These are phyloP conservation scores for Lethocerus indicus DNA, from an alignment of 1,140 invertebrate genomes.

Conservation along the genomic window DNA sequence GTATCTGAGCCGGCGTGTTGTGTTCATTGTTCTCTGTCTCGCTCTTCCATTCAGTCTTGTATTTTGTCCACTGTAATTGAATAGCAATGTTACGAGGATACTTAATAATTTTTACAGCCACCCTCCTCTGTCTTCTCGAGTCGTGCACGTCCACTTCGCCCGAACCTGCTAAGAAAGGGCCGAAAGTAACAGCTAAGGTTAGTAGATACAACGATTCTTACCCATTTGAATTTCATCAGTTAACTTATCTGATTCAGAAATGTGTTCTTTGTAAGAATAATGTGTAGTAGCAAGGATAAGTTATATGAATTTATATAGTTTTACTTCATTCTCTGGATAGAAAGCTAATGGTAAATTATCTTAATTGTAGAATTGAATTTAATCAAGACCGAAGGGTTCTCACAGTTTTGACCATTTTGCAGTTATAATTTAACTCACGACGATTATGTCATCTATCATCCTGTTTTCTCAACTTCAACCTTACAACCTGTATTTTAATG, in stretches of 20 bases:
- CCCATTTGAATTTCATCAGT: too few relatives aligned
- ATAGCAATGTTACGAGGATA: too few relatives aligned
- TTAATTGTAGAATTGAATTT: background rate
- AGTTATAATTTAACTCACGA: background rate
- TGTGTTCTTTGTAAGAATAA: background rate
- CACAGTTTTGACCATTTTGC: background rate
- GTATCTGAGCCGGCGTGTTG: too few relatives aligned
- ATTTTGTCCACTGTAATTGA: too few relatives aligned
- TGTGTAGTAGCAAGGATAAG: background rate
- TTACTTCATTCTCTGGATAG: background rate
- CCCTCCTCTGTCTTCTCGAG: too few relatives aligned
- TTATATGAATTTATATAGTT: background rate
- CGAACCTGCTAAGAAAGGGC: constrained; percentile 29
- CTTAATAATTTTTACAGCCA: too few relatives aligned
- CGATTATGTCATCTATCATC: background rate
- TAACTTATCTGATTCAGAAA: background rate
- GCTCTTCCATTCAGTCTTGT: too few relatives aligned
- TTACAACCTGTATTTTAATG: background rate
- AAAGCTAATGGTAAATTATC: background rate
- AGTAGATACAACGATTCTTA: too few relatives aligned
- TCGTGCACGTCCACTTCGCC: too few relatives aligned
- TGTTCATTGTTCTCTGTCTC: too few relatives aligned
- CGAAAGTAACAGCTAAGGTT: constrained; percentile 3
- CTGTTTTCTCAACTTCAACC: background rate
- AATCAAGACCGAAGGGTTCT: background rate